Evolutionary conservation across 2,113 vertebrate genomes (phyloP), one percentile per base, ranked within the genome.

Genomic region (Pungitius pungitius): DNA sequence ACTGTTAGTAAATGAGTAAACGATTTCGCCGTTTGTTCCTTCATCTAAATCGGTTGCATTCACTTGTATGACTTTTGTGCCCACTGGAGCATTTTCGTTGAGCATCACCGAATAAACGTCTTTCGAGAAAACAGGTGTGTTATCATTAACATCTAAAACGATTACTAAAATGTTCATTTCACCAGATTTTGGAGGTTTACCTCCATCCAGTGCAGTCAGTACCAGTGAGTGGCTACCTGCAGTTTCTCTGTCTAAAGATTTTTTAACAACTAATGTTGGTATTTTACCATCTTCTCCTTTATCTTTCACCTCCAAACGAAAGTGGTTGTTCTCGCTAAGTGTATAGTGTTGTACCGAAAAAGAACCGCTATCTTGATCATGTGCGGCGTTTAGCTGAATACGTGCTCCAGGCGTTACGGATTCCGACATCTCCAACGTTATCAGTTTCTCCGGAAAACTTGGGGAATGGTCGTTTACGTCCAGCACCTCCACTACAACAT

Each of bases 401-500:
- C 88, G 73, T 9, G 80, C 89, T 8, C 94, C 94, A 0, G 91
- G 85, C 10, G 85, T 56, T 1, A 80, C 88, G 0, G 86, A 83
- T 71, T 96, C 95, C 0, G 75, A 78, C 61, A 96, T 93, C 3
- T 91, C 84, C 20, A 93, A 6, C 10, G 0, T 58, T 70, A 84
- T 92, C 3, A 91, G 77, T 43, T 64, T 61, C 1, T 87, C 88
- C 0, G 84, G 52, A 27, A 96, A 96, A 17, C 22, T 4, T 0
- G 93, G 95, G 0, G 90, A 76, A 24, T 95, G 93, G 22, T 96
- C 95, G 17, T 96, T 96, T 35, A 96, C 73, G 61, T 96, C 95
- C 20, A 84, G 63, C 8, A 96, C 73, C 26, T 95, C 93, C 55
- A 96, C 91, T 22, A 73, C 85, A 14, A 96, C 92, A 4, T 95